Evolutionary conservation across 2,888 invertebrate species (phyloP).

Genomic region (Tipula vernalis): DNA sequence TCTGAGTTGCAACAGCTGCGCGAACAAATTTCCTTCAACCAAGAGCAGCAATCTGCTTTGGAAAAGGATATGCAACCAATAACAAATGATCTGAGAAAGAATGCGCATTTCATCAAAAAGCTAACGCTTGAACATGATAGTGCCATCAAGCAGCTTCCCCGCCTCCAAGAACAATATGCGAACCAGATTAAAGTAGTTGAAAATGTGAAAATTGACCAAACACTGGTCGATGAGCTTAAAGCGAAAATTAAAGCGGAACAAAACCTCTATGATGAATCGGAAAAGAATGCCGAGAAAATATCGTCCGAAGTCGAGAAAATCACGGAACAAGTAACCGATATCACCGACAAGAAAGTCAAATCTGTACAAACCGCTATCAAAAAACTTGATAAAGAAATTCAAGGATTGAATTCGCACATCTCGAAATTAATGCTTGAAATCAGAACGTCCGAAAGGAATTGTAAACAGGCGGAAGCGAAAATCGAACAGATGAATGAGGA

Average conservation of each 20-base stretch:
- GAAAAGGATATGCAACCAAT: background rate
- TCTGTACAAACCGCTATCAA: constrained; percentile 59
- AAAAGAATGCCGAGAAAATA: constrained; percentile 41
- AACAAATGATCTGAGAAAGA: background rate
- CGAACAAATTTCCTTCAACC: background rate
- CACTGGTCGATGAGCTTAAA: background rate
- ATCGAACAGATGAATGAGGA: constrained; percentile 61
- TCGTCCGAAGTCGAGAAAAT: constrained; percentile 51
- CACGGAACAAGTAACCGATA: constrained; percentile 51
- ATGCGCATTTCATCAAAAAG: background rate
- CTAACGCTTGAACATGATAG: background rate
- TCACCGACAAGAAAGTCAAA: constrained; percentile 56
- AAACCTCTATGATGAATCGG: constrained; percentile 41
- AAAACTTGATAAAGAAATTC: constrained; percentile 53
- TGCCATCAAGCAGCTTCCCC: background rate
- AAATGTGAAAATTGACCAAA: background rate
- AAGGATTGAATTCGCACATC: constrained; percentile 55
- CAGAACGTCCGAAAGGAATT: constrained; percentile 55
- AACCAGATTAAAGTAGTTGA: background rate
- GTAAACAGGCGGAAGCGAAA: constrained; percentile 61
- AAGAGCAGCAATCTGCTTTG: background rate
- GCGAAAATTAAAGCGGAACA: background rate
- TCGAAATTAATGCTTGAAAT: constrained; percentile 56
- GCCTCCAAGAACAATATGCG: background rate
- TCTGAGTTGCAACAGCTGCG: background rate